Evolutionary conservation across 2,888 invertebrate species (phyloP).

Genomic region (Thyatira batis): DNA sequence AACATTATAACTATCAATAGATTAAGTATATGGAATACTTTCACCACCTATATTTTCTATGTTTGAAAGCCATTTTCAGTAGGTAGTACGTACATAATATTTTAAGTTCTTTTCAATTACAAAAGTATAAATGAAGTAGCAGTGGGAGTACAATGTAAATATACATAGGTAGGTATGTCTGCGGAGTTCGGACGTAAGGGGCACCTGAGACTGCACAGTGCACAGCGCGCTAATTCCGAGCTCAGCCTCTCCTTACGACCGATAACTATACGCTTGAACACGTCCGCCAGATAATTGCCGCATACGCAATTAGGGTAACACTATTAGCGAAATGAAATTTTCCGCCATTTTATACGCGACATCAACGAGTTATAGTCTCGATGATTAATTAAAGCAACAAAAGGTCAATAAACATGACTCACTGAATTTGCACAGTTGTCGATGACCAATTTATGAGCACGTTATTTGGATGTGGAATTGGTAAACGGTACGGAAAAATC

Average conservation of each 20-base stretch:
- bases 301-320: slow-evolving; percentile 63
- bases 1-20: no score
- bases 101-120: no score
- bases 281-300: slow-evolving; percentile 61
- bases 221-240: slow-evolving; percentile 36
- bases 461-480: slow-evolving; percentile 41
- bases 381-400: slow-evolving; percentile 67
- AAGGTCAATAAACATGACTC: slow-evolving; percentile 60
- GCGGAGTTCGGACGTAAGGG: slow-evolving; percentile 23
- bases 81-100: no score
- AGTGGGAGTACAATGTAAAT: neutral
- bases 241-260: slow-evolving; percentile 49
- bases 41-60: no score
- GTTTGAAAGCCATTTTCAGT: no score
- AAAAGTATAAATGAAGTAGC: neutral
- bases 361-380: slow-evolving; percentile 40
- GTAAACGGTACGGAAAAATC: slow-evolving; percentile 40
- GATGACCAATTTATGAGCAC: slow-evolving; percentile 45
- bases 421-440: slow-evolving; percentile 48
- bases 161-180: neutral
- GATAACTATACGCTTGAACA: slow-evolving; percentile 54
- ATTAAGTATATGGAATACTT: no score
- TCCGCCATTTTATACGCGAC: slow-evolving; percentile 25
- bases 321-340: slow-evolving; percentile 58
- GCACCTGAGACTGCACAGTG: slow-evolving; percentile 50